Percentiles rank a stretch among this genome's conserved stretches.
Evolutionary conservation across 2,888 invertebrate species (phyloP).

Genomic region (Marasmarcha lunaedactyla): DNA sequence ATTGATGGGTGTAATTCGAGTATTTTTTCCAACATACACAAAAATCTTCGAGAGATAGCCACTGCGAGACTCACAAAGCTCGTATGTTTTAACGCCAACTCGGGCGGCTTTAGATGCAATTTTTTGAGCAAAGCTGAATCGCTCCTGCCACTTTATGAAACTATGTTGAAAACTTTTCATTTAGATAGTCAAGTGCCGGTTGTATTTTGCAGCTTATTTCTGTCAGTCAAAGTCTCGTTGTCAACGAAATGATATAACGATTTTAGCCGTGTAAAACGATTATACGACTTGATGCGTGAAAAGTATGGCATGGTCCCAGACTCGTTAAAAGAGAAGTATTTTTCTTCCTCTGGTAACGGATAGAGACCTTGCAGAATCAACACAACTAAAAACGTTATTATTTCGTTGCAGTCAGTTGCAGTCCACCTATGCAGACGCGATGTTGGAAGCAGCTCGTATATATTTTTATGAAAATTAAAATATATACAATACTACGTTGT

Average conservation of each 20-base stretch:
- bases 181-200: constrained; percentile 16
- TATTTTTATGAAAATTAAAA: too few relatives aligned
- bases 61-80: constrained; percentile 18
- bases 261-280: constrained; percentile 17
- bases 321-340: constrained; percentile 18
- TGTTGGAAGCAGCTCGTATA: constrained; percentile 3
- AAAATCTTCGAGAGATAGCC: constrained; percentile 20
- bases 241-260: constrained; percentile 16
- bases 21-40: constrained; percentile 16
- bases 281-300: constrained; percentile 17
- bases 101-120: constrained; percentile 5
- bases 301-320: constrained; percentile 6
- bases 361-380: constrained; percentile 17
- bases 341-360: constrained; percentile 16
- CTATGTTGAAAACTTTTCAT: constrained; percentile 16
- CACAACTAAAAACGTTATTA: constrained; percentile 15
- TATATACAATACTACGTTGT: too few relatives aligned
- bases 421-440: constrained; percentile 11
- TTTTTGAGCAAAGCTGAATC: constrained; percentile 16
- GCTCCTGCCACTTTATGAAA: constrained; percentile 19
- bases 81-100: constrained; percentile 13
- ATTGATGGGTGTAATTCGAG: constrained; percentile 3
- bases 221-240: constrained; percentile 8
- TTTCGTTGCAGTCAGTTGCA: constrained; percentile 14
- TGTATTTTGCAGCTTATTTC: constrained; percentile 15